phyloP scores from a whole-genome alignment of 2,888 invertebrate genomes.

The Esperia sulphurella region DNA sequence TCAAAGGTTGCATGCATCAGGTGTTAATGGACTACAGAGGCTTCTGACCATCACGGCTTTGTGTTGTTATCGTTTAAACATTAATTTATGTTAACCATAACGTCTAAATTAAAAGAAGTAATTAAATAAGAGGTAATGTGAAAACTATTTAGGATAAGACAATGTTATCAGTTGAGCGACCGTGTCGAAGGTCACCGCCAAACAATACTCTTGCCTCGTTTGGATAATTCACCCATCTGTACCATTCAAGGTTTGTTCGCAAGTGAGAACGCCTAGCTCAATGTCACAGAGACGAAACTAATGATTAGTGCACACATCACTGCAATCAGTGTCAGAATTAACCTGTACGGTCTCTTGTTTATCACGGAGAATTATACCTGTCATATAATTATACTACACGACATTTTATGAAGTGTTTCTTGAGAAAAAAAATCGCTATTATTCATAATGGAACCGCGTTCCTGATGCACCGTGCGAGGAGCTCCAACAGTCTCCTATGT shows the following conservation, averaged over 20 bases:
- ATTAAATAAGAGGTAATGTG: background rate
- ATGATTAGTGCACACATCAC: constrained; percentile 39
- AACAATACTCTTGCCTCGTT: constrained; percentile 27
- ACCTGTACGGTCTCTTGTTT: background rate
- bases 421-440: no score
- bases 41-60: no score
- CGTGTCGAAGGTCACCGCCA: constrained; percentile 19
- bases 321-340: constrained; percentile 25
- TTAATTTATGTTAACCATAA: background rate
- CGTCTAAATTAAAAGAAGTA: background rate
- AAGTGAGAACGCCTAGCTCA: constrained; percentile 42
- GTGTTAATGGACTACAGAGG: no score
- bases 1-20: no score
- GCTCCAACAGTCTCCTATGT: no score
- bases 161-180: constrained; percentile 41
- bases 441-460: no score
- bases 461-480: no score
- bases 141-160: constrained; percentile 18
- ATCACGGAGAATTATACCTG: background rate
- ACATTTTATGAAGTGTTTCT: no score
- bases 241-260: constrained; percentile 41
- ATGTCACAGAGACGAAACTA: constrained; percentile 43
- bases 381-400: background rate
- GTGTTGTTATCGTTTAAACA: no score
- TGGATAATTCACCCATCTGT: constrained; percentile 35